Evolutionary conservation across 2,797 vertebrate species (phyloP).

Genomic region (Hafferia zeledoni): DNA sequence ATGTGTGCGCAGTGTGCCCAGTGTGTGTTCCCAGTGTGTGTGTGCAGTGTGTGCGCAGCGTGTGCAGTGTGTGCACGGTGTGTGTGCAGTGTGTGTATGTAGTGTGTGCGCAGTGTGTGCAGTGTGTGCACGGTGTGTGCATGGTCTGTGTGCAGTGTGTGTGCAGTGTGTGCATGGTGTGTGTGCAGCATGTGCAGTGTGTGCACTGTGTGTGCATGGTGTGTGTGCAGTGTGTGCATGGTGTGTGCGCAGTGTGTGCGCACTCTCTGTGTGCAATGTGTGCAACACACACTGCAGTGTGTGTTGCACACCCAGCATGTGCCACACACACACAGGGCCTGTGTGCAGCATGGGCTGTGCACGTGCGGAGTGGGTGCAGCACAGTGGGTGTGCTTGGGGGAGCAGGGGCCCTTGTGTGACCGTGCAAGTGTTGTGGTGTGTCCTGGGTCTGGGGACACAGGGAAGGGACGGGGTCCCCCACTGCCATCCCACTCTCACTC

Average conservation of each 20-base stretch:
- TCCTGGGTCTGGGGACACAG: neutral
- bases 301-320: neutral
- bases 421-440: fast-evolving
- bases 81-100: too few species aligned
- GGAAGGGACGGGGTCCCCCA: neutral
- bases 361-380: fast-evolving
- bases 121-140: too few species aligned
- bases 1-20: too few species aligned
- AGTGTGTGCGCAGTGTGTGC: fast-evolving
- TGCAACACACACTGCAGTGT: neutral
- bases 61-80: too few species aligned
- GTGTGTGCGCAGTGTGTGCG: too few species aligned
- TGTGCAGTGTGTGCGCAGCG: neutral
- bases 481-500: neutral
- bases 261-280: too few species aligned
- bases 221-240: too few species aligned
- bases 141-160: fast-evolving
- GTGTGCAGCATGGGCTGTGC: fast-evolving
- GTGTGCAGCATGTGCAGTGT: too few species aligned
- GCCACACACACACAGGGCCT: neutral
- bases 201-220: too few species aligned
- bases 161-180: fast-evolving
- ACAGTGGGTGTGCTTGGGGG: fast-evolving
- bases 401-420: neutral
- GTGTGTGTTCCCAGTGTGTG: too few species aligned